These are phyloP conservation scores for Lutjanus campechanus DNA, from an alignment of 2,797 vertebrate genomes.

Conservation along the genomic window DNA sequence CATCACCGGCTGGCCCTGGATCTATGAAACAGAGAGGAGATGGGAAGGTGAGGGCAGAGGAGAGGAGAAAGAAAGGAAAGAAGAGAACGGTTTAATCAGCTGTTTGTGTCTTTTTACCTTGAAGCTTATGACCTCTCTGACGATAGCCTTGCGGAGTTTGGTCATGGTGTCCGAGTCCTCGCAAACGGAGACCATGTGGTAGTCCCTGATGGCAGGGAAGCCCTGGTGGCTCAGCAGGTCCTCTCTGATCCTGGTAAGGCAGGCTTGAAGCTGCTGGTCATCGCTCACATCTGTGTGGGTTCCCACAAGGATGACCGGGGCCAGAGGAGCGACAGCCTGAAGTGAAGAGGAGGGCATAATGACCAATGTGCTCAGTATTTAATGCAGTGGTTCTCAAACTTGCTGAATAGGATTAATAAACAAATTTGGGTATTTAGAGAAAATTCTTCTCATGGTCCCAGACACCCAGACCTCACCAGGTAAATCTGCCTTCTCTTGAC, in stretches of 20 bases:
- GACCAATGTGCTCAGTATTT: no score
- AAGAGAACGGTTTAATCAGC: no score
- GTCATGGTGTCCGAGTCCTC: constrained; percentile 91
- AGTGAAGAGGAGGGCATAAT: constrained; percentile 17
- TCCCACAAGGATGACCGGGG: constrained; percentile 95
- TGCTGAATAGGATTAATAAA: no score
- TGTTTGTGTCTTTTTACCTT: constrained; percentile 83
- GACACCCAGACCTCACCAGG: no score
- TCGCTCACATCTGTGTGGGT: constrained; percentile 92
- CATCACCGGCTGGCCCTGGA: constrained; percentile 94
- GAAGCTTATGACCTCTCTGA: constrained; percentile 89
- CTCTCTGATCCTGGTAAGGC: constrained; percentile 88
- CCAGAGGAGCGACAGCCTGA: constrained; percentile 91
- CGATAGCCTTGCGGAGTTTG: constrained; percentile 92
- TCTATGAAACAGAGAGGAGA: constrained; percentile 77
- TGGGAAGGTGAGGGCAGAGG: no score
- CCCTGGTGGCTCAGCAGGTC: constrained; percentile 91
- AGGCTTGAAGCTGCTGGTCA: constrained; percentile 89
- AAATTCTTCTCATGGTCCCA: no score
- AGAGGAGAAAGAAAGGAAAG: neutral
- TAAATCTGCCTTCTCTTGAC: no score
- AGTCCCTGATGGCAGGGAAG: constrained; percentile 92
- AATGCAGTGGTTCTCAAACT: no score
- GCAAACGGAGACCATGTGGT: constrained; percentile 90
- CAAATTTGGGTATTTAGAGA: no score